Base-by-base conservation (phyloP, 1,140 invertebrate genomes). In the Camponotus pennsylvanicus region DNA sequence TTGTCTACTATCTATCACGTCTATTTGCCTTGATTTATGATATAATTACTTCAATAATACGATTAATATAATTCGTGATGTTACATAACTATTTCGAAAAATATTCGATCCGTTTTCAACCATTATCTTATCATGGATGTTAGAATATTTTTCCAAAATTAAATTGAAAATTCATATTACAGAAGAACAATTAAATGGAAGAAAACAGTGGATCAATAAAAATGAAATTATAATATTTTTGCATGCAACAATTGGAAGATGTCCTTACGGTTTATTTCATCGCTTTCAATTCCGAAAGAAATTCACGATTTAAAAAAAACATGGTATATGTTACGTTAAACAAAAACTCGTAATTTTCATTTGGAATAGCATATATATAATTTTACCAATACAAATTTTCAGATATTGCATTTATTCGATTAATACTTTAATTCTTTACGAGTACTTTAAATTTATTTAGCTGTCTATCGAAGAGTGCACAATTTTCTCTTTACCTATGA, bases 371-470 rank as follows among this genome's bases (percentile, higher is more conserved):
- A 15, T n/a, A 64, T 13, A 66, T 37, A 37, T 21, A 67, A 42
- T 67, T 18, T 59, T 21, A 57, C 0, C 13, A 49, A 15, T 49
- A 18, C 18, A 3, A 4, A 18, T 52, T 15, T 18, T 52, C 5
- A 52, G 18, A 52, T 52, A 18, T 52, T 52, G 3, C 32, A 37
- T 21, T 18, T 4, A 34, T 55, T 21, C 49, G 11, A 73, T 57
- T 34, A 55, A 34, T 34, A 6, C 6, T 52, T 6, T 37, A 49
- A 15, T 75, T 75, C 3, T 13, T 52, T 15, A 6, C 13, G 34
- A 75, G 13, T 37, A 57, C n/a, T 73, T 34, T 37, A 52, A 18
- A 52, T 75, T 61, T 77, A 9, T 42, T 42, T 61, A 9, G 13
- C 13, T 45, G 5, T 64, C 6, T 63, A 34, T 34, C 45, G 1